Conservation (phyloP, 1,140 invertebrate genomes). For the Achatina immaculata region DNA sequence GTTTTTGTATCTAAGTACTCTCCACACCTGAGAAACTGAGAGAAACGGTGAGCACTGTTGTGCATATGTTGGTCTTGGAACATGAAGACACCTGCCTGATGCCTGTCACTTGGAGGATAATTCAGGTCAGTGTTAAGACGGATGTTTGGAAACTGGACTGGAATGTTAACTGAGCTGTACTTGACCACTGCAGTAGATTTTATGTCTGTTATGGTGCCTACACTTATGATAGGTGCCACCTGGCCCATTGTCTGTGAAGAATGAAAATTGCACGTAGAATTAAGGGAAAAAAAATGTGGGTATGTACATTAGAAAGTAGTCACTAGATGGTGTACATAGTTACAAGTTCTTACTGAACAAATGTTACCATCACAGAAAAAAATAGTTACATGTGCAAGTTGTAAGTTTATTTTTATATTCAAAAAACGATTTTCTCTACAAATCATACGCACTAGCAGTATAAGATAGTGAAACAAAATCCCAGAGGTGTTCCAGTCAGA, state of each 20-base stretch:
- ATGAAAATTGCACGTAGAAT: too few relatives aligned
- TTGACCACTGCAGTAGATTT: constrained; percentile 36
- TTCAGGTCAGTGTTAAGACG: constrained; percentile 32
- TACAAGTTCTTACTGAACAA: too few relatives aligned
- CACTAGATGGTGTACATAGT: too few relatives aligned
- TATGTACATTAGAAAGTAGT: too few relatives aligned
- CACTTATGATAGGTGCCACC: neutral
- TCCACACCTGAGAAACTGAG: constrained; percentile 4
- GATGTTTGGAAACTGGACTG: constrained; percentile 30
- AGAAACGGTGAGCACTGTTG: neutral
- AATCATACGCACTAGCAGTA: too few relatives aligned
- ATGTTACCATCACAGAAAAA: too few relatives aligned
- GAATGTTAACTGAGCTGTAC: constrained; percentile 30
- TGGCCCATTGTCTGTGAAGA: neutral
- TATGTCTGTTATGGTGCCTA: neutral
- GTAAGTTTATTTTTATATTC: too few relatives aligned
- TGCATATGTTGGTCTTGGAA: constrained; percentile 16
- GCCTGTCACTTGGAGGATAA: constrained; percentile 26
- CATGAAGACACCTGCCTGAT: constrained; percentile 12
- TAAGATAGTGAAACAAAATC: too few relatives aligned
- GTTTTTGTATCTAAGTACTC: too few relatives aligned
- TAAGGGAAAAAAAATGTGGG: neutral
- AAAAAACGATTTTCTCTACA: too few relatives aligned
- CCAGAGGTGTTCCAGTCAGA: too few relatives aligned
- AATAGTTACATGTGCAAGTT: too few relatives aligned